phyloP scores from a whole-genome alignment of 2,797 vertebrate genomes.

The Poecile montanus region DNA sequence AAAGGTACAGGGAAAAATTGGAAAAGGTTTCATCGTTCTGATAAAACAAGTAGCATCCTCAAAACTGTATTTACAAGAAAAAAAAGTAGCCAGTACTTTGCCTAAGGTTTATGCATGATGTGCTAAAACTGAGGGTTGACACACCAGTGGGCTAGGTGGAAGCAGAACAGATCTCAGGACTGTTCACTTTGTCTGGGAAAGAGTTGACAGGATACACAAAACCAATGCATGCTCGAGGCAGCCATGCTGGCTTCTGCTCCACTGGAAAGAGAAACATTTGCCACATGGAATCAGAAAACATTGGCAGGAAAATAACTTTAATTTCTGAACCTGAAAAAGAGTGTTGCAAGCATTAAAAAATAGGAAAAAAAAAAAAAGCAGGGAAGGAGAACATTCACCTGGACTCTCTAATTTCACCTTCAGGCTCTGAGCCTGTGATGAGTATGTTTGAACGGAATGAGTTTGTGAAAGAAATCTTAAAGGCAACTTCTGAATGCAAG shows the following conservation, averaged over 20 bases:
- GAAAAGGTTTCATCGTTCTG: background rate
- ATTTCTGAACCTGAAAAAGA: constrained; percentile 38
- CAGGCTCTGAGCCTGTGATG: background rate
- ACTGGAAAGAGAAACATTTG: constrained; percentile 31
- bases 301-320: constrained; percentile 46
- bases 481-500: background rate
- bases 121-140: background rate
- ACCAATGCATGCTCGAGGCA: background rate
- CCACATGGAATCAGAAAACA: constrained; percentile 57
- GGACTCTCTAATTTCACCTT: background rate
- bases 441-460: background rate
- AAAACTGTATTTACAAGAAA: background rate
- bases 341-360: background rate
- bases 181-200: constrained; percentile 33
- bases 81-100: background rate
- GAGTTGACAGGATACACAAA: constrained; percentile 48
- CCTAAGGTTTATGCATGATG: background rate
- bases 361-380: fast-evolving
- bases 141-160: background rate
- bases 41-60: background rate
- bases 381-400: background rate
- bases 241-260: constrained; percentile 52
- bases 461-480: background rate
- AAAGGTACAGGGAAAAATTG: background rate
- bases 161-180: constrained; percentile 7